phyloP scores from a whole-genome alignment of 2,797 vertebrate species.

The Amniataba percoides region DNA sequence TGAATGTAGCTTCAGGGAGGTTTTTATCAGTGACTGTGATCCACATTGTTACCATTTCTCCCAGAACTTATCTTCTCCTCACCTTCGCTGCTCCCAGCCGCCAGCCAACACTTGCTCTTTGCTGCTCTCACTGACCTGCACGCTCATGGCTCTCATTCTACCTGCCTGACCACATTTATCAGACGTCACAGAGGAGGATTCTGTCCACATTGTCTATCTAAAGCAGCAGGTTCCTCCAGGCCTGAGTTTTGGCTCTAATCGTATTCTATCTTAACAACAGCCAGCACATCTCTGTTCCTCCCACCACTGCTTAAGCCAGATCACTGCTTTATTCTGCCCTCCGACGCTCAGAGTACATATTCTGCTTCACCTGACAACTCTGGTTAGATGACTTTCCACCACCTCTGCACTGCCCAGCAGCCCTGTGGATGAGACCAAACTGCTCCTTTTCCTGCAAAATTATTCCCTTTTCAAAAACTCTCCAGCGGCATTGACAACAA shows the following conservation, averaged over 20 bases:
- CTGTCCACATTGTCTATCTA: slow-evolving; percentile 17
- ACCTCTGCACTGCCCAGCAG: slow-evolving; percentile 7
- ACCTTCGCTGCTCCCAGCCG: slow-evolving; percentile 11
- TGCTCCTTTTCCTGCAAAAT: slow-evolving; percentile 31
- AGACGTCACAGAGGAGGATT: slow-evolving; percentile 19
- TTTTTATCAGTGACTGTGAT: not conserved
- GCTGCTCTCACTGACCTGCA: slow-evolving; percentile 21
- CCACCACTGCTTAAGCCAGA: slow-evolving; percentile 24
- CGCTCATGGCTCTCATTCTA: not conserved
- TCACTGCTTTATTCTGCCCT: slow-evolving; percentile 43
- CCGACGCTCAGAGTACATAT: slow-evolving; percentile 36
- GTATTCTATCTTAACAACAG: slow-evolving; percentile 28
- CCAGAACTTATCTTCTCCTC: not conserved
- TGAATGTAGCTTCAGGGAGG: not conserved
- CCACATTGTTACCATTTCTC: not conserved
- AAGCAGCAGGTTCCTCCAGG: slow-evolving; percentile 23
- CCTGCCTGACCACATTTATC: slow-evolving; percentile 16
- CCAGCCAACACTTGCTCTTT: slow-evolving; percentile 27
- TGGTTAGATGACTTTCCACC: slow-evolving; percentile 15
- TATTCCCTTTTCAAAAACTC: slow-evolving; percentile 23
- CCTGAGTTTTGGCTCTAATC: slow-evolving; percentile 12
- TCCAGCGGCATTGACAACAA: slow-evolving; percentile 21
- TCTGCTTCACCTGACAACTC: slow-evolving; percentile 49
- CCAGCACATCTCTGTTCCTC: slow-evolving; percentile 41
- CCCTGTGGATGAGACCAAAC: slow-evolving; percentile 12